Conservation (phyloP, 2,113 vertebrate species). For the Prolemur simus region DNA sequence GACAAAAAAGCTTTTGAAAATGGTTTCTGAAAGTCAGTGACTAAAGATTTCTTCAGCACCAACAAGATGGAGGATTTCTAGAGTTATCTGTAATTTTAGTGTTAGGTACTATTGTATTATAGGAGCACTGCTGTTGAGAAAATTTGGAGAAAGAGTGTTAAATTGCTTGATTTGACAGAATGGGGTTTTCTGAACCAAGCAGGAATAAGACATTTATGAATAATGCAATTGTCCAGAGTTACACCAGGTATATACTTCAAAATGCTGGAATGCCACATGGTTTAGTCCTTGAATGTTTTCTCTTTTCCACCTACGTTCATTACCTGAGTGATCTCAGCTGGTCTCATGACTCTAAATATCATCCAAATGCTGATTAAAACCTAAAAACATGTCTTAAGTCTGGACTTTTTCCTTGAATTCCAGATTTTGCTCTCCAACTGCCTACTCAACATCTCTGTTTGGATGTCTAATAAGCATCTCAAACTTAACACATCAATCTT, state of each 20-base stretch:
- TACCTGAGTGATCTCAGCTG: conserved; percentile 51
- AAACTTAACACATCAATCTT: conserved; percentile 54
- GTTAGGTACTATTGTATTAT: background rate
- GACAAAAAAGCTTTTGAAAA: conserved; percentile 21
- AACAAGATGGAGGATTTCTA: background rate
- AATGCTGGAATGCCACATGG: background rate
- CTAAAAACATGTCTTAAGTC: conserved; percentile 54
- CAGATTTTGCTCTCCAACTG: conserved; percentile 40
- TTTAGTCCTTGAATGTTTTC: background rate
- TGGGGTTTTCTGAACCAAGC: background rate
- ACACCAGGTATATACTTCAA: background rate
- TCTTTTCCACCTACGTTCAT: background rate
- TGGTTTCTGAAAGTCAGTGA: background rate
- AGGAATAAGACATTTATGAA: background rate
- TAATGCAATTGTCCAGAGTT: background rate
- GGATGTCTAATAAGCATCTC: conserved; percentile 22
- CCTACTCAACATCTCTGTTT: conserved; percentile 51
- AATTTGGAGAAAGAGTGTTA: background rate
- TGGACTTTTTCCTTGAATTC: conserved; percentile 41
- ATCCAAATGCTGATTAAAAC: conserved; percentile 54
- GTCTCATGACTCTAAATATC: background rate
- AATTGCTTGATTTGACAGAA: conserved; percentile 36
- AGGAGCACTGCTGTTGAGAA: background rate
- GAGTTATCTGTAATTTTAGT: background rate
- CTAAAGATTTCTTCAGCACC: background rate